These are phyloP conservation scores for Diadophis punctatus DNA, from an alignment of 2,113 vertebrate genomes.

Conservation along the genomic window DNA sequence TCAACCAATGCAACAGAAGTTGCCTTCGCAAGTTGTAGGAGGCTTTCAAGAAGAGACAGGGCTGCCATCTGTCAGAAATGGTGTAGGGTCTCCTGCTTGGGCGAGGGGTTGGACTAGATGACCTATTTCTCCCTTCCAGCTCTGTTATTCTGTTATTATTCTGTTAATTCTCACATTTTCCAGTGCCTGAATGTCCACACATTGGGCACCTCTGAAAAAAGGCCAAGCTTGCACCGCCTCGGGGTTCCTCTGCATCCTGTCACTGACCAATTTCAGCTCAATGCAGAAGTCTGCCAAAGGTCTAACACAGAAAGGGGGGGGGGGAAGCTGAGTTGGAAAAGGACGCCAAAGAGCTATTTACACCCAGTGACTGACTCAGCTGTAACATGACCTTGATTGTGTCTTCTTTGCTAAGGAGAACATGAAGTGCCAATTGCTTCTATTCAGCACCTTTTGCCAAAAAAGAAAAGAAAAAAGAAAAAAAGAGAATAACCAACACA, in stretches of 20 bases:
- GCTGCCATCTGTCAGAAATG: too few species aligned
- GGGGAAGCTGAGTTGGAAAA: not conserved
- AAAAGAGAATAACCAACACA: not conserved
- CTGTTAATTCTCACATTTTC: not conserved
- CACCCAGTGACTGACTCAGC: conserved; percentile 43
- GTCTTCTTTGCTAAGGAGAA: conserved; percentile 46
- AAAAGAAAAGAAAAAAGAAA: conserved; percentile 30
- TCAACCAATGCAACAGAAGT: too few species aligned
- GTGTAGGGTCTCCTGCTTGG: too few species aligned
- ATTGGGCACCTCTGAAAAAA: not conserved
- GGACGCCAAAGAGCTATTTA: conserved; percentile 29
- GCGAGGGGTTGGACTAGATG: too few species aligned
- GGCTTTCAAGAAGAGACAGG: too few species aligned
- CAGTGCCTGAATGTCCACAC: too few species aligned
- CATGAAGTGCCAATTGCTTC: conserved; percentile 62
- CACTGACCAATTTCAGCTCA: not conserved
- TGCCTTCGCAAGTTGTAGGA: too few species aligned
- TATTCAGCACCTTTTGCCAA: conserved; percentile 62
- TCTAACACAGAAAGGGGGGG: not conserved
- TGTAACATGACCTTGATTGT: conserved; percentile 56
- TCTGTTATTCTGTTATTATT: too few species aligned
- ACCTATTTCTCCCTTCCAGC: too few species aligned
- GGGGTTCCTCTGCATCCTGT: rapidly evolving
- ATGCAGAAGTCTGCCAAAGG: not conserved
- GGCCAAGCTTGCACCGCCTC: not conserved